Base-by-base conservation (phyloP, 1,140 invertebrate genomes). In the Drosophila pachea region DNA sequence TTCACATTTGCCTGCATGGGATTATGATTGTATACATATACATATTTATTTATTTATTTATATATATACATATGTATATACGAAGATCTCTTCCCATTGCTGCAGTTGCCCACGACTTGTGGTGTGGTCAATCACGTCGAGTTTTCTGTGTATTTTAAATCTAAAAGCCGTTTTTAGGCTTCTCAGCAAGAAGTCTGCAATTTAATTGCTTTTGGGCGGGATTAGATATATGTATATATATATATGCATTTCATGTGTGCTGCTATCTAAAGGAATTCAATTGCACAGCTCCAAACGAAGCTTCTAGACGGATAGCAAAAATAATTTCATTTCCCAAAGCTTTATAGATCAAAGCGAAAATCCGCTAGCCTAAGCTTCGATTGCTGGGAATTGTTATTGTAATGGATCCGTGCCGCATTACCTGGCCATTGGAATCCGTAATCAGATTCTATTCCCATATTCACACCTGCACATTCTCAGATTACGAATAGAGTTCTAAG, bases 1-100 rank as follows among this genome's bases (percentile, higher is more conserved):
- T 42, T 29, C 38, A 22, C n/a, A 55, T 40, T 56, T 56, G 14
- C 8, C 36, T 47, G 31, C 38, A 49, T 8, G 14, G 50, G 58
- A 63, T 68, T 66, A 61, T 61, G 31, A 36, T 56, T 42, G 55
- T 55, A 68, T 36, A 12, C 12, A 43, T 8, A 31, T 61, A 53
- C 5, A 59, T 12, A 14, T 9, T 22, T 43, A 5, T 31, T 38
- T 16, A 16, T 38, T 58, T 22, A 68, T 68, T 32, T 38, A 55
- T 50, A 16, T 48, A n/a, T 29, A 53, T 66, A 12, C 43, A 45
- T 35, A 38, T 62, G 32, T 45, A 16, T 40, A 62, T 42, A 54
- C 33, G 36, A 38, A 11, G 11, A 38, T 9, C 36, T 38, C 11
- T 38, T 38, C 11, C 36, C 11, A 38, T 38, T 3, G 36, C 7